These are phyloP conservation scores for Saguinus imperator DNA, from an alignment of 2,113 vertebrate genomes.

Conservation along the genomic window DNA sequence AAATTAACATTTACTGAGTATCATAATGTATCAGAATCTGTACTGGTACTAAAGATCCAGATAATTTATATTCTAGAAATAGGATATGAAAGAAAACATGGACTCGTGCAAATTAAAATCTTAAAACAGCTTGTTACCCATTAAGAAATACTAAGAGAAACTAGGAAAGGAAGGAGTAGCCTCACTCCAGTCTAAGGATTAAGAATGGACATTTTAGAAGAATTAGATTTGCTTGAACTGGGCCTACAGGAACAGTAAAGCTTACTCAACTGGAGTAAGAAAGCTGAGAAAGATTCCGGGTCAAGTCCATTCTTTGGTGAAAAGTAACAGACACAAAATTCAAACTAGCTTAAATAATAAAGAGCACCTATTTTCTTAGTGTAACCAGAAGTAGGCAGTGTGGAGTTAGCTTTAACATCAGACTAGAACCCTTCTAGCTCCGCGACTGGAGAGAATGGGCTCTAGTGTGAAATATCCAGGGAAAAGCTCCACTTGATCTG, in stretches of 20 bases:
- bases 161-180: background rate
- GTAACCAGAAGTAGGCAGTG: background rate
- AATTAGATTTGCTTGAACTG: background rate
- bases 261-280: background rate
- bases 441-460: background rate
- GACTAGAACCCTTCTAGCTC: background rate
- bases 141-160: background rate
- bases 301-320: background rate
- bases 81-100: background rate
- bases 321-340: conserved; percentile 6
- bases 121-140: background rate
- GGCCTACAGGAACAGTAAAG: background rate
- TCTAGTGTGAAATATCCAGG: background rate
- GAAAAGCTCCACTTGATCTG: background rate
- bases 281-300: background rate
- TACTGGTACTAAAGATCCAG: background rate
- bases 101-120: background rate
- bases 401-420: background rate
- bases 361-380: background rate
- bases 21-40: background rate
- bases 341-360: background rate
- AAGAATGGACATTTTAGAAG: background rate
- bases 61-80: background rate
- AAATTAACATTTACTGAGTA: background rate
- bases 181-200: background rate